These are phyloP conservation scores for Natrix natrix DNA, from an alignment of 2,797 vertebrate genomes.

Conservation along the genomic window DNA sequence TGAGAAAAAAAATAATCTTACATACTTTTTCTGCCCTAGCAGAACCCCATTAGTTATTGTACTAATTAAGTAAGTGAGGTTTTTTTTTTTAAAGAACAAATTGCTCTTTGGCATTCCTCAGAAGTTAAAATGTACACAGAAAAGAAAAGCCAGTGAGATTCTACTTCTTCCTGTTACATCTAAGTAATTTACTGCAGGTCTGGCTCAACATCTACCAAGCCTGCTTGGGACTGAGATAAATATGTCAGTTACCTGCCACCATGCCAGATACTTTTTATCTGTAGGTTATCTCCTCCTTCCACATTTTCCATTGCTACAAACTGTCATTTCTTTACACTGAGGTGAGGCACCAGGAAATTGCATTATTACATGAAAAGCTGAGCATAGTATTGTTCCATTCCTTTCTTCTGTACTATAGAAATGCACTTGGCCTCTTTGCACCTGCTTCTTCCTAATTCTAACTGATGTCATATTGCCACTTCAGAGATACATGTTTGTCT, in stretches of 20 bases:
- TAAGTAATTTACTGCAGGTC: constrained; percentile 16
- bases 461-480: neutral
- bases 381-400: neutral
- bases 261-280: constrained; percentile 1
- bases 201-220: neutral
- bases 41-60: constrained; percentile 54
- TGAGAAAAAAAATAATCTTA: constrained; percentile 20
- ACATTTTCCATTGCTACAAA: constrained; percentile 20
- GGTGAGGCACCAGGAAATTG: neutral
- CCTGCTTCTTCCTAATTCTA: neutral
- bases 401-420: neutral
- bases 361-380: constrained; percentile 8
- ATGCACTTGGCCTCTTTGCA: neutral
- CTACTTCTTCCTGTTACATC: constrained; percentile 15
- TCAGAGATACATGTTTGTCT: neutral
- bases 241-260: neutral
- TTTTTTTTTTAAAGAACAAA: constrained; percentile 48
- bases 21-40: constrained; percentile 42
- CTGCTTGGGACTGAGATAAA: constrained; percentile 19
- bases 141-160: constrained; percentile 41
- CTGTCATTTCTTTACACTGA: neutral
- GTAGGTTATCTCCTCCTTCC: constrained; percentile 8
- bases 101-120: constrained; percentile 48
- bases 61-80: constrained; percentile 60
- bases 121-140: constrained; percentile 46